These are phyloP conservation scores for Aegotheles bennettii DNA, from an alignment of 2,113 vertebrate genomes.

Conservation along the genomic window DNA sequence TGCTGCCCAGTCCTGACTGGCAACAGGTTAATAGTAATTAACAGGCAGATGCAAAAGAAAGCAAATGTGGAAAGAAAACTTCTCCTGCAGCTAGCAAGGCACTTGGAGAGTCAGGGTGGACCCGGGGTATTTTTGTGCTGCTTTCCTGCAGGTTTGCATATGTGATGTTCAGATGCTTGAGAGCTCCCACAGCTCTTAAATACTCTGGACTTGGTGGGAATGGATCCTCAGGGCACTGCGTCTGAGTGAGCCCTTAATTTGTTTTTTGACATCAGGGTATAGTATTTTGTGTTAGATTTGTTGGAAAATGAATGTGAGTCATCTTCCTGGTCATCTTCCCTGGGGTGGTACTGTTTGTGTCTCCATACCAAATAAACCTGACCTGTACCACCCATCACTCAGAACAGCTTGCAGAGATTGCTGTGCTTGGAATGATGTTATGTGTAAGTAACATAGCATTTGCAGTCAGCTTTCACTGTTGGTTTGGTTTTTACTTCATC, in stretches of 20 bases:
- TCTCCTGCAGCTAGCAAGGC: neutral
- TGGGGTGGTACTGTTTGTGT: neutral
- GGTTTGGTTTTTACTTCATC: neutral
- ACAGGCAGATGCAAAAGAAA: neutral
- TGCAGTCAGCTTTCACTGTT: neutral
- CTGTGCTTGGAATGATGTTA: rapidly evolving
- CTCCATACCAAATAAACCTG: rapidly evolving
- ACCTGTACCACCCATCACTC: neutral
- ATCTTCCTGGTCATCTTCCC: neutral
- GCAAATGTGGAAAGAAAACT: neutral
- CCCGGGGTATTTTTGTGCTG: neutral
- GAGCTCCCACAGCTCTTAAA: neutral
- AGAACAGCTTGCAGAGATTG: neutral
- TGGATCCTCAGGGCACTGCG: neutral
- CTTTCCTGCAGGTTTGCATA: neutral
- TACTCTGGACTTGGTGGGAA: neutral
- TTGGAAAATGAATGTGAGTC: neutral
- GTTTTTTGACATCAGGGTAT: neutral
- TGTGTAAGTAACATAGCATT: neutral
- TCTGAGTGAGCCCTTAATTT: neutral
- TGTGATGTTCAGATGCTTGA: neutral
- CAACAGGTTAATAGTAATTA: neutral
- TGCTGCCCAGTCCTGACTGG: neutral
- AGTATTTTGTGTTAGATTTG: rapidly evolving
- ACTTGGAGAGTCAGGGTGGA: neutral